phyloP scores from a whole-genome alignment of 2,888 invertebrate species.

The Mythimna albipuncta region DNA sequence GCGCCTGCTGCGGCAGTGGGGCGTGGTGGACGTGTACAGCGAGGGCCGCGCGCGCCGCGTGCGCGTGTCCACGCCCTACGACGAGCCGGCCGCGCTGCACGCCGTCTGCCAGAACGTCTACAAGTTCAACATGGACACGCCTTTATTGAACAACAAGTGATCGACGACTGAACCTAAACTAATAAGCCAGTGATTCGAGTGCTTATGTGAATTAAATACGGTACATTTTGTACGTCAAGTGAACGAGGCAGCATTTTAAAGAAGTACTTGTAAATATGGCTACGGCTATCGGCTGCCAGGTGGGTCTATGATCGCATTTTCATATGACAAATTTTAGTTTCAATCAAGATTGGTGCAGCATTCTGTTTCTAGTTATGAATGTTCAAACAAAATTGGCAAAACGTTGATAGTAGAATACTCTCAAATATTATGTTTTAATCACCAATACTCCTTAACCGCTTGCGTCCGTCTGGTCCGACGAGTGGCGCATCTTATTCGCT shows the following conservation, averaged over 20 bases:
- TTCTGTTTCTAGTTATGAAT: slow-evolving; percentile 3
- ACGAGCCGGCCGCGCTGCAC: slow-evolving; percentile 65
- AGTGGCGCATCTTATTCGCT: no score
- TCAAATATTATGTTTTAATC: not conserved
- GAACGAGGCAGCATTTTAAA: slow-evolving; percentile 30
- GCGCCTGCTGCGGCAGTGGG: slow-evolving; percentile 95
- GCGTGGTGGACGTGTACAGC: slow-evolving; percentile 92
- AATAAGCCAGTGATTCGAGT: slow-evolving; percentile 26
- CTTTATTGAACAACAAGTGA: slow-evolving; percentile 71
- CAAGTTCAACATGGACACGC: slow-evolving; percentile 80
- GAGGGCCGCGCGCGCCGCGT: slow-evolving; percentile 76
- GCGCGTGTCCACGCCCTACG: slow-evolving; percentile 75
- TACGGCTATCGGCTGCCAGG: slow-evolving; percentile 11
- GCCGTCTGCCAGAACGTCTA: slow-evolving; percentile 76
- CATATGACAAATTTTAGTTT: slow-evolving; percentile 14
- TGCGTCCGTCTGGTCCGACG: no score
- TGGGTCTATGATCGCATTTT: slow-evolving; percentile 41
- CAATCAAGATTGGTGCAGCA: slow-evolving; percentile 1
- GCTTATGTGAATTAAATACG: slow-evolving; percentile 19
- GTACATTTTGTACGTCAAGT: slow-evolving; percentile 2
- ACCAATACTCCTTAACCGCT: not conserved
- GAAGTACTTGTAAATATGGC: slow-evolving; percentile 5
- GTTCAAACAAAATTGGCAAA: slow-evolving; percentile 9
- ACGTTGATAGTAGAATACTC: slow-evolving; percentile 6
- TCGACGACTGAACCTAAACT: slow-evolving; percentile 22